Conservation (phyloP, 1,140 invertebrate genomes). For the Odontomachus brunneus region DNA sequence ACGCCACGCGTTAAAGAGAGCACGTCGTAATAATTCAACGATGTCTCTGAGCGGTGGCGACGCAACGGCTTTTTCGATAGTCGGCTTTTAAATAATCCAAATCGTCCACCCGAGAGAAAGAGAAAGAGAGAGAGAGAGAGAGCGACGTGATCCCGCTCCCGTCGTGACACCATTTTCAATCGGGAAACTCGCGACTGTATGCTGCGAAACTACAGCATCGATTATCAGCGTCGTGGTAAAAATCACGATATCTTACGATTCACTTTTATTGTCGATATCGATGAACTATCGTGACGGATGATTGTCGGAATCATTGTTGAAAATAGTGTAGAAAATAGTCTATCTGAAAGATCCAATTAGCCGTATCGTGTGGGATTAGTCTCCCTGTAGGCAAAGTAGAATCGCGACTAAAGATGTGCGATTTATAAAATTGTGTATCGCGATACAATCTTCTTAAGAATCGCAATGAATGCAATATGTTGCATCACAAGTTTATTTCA, state of each 20-base stretch:
- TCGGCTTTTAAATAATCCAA: slow-evolving; percentile 29
- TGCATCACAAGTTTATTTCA: too few relatives aligned
- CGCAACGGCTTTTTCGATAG: slow-evolving; percentile 11
- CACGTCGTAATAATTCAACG: slow-evolving; percentile 36
- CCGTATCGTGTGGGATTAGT: too few relatives aligned
- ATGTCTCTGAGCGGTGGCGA: slow-evolving; percentile 25
- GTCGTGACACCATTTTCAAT: slow-evolving; percentile 21
- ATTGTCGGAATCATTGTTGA: too few relatives aligned
- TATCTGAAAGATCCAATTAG: too few relatives aligned
- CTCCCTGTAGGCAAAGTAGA: too few relatives aligned
- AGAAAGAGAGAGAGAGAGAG: too few relatives aligned
- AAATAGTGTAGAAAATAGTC: too few relatives aligned
- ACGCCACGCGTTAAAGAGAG: slow-evolving; percentile 11
- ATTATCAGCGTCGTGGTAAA: not conserved
- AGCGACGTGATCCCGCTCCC: not conserved
- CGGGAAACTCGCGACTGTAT: not conserved
- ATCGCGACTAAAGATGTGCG: too few relatives aligned
- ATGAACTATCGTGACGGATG: not conserved
- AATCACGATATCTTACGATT: not conserved
- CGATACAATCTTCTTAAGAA: too few relatives aligned
- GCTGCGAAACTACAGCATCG: not conserved
- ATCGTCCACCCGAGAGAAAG: not conserved
- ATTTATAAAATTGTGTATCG: too few relatives aligned
- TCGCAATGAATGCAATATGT: too few relatives aligned
- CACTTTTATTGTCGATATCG: not conserved